These are phyloP conservation scores for Mustela lutreola DNA, from an alignment of 2,113 vertebrate genomes.

Conservation along the genomic window DNA sequence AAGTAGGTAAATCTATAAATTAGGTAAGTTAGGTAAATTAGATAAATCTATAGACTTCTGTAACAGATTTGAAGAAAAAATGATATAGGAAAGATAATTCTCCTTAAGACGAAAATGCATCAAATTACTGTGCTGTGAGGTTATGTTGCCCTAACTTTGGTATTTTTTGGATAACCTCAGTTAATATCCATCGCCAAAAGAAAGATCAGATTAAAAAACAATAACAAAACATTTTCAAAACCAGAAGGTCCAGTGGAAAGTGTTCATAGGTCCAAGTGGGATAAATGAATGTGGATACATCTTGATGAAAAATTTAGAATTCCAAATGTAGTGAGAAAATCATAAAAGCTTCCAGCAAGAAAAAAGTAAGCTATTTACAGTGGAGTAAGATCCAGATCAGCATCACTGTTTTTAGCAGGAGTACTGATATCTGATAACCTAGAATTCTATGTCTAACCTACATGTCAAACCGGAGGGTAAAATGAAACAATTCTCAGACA, in stretches of 20 bases:
- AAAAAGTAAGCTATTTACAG: conserved; percentile 11
- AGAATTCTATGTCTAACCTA: not conserved
- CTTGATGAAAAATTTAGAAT: conserved; percentile 38
- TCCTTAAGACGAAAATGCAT: not conserved
- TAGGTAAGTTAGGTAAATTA: not conserved
- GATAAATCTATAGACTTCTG: not conserved
- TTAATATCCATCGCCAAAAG: not conserved
- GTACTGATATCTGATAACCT: not conserved
- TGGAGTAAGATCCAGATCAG: not conserved
- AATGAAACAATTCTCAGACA: conserved; percentile 33
- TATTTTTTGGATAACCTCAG: not conserved
- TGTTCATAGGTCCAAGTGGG: not conserved
- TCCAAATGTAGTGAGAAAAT: conserved; percentile 11
- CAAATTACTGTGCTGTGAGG: not conserved
- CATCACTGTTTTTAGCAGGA: not conserved
- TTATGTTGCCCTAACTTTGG: not conserved
- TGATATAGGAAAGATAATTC: not conserved
- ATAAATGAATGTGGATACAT: not conserved
- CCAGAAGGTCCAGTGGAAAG: not conserved
- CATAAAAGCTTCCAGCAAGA: not conserved
- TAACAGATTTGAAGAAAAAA: not conserved
- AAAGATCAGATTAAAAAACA: conserved; percentile 9
- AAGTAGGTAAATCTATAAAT: not conserved
- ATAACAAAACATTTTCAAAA: not conserved
- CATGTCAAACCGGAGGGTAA: not conserved